Conservation (phyloP, 2,888 invertebrate species). For the Hoplodrina ambigua region DNA sequence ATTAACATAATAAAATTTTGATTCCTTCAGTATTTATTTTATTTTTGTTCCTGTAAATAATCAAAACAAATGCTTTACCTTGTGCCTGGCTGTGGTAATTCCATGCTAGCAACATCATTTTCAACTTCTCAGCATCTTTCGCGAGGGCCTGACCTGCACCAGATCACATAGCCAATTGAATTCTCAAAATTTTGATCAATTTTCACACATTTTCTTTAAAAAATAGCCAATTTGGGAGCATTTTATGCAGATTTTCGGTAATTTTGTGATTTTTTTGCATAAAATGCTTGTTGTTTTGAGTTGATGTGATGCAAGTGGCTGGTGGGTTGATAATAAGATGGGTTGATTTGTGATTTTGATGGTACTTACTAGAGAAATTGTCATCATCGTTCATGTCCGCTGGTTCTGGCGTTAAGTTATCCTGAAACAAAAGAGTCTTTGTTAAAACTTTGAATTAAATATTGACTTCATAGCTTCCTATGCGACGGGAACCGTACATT, state of each 20-base stretch:
- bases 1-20: no score
- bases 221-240: slow-evolving; percentile 78
- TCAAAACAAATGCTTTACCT: slow-evolving; percentile 85
- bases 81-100: slow-evolving; percentile 95
- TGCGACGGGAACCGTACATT: no score
- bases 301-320: slow-evolving; percentile 90
- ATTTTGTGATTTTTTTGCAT: slow-evolving; percentile 65
- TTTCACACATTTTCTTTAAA: slow-evolving; percentile 67
- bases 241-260: slow-evolving; percentile 70
- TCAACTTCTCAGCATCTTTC: slow-evolving; percentile 97
- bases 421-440: slow-evolving; percentile 90
- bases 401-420: slow-evolving; percentile 93
- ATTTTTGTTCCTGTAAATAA: slow-evolving; percentile 32
- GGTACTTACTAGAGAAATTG: slow-evolving; percentile 92
- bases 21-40: no score
- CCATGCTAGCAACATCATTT: slow-evolving; percentile 97
- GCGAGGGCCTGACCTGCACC: slow-evolving; percentile 91
- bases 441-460: not conserved
- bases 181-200: slow-evolving; percentile 74
- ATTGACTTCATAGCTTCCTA: no score
- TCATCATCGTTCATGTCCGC: slow-evolving; percentile 93
- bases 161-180: slow-evolving; percentile 88
- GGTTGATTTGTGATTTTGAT: not conserved
- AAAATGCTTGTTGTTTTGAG: slow-evolving; percentile 74
- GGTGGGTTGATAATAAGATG: slow-evolving; percentile 29